These are phyloP conservation scores for Chrysolophus pictus DNA, from an alignment of 2,797 vertebrate genomes.

Conservation along the genomic window DNA sequence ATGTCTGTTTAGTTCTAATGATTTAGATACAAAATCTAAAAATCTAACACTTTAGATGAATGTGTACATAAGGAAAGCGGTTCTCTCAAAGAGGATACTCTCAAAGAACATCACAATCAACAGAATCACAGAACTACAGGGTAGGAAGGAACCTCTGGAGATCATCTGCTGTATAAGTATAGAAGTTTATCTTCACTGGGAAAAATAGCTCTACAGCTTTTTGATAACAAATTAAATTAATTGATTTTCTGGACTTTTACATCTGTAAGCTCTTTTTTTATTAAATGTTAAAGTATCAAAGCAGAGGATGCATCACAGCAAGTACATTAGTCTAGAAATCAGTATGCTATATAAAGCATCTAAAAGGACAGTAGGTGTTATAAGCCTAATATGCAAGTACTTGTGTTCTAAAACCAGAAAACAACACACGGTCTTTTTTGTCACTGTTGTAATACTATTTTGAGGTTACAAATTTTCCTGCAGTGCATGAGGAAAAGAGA, in stretches of 20 bases:
- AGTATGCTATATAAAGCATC: neutral
- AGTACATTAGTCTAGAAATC: neutral
- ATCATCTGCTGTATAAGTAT: neutral
- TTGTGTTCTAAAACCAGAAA: neutral
- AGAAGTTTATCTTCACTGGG: neutral
- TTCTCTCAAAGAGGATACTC: neutral
- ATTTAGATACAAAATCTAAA: neutral
- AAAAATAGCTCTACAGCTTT: neutral
- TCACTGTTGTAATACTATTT: neutral
- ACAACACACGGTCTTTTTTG: neutral
- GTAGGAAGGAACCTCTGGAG: no score
- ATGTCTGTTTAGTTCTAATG: neutral
- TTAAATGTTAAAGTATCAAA: neutral
- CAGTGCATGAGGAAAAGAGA: neutral
- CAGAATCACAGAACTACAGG: no score
- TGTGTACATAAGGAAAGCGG: neutral
- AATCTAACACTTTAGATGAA: neutral
- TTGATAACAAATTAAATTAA: neutral
- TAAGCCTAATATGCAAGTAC: neutral
- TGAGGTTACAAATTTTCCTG: neutral
- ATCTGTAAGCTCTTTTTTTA: neutral
- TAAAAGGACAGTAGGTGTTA: neutral
- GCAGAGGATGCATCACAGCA: neutral
- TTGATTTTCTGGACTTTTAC: neutral
- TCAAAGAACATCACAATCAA: neutral